Conservation (phyloP, 2,113 vertebrate species). For the Scophthalmus maximus region DNA sequence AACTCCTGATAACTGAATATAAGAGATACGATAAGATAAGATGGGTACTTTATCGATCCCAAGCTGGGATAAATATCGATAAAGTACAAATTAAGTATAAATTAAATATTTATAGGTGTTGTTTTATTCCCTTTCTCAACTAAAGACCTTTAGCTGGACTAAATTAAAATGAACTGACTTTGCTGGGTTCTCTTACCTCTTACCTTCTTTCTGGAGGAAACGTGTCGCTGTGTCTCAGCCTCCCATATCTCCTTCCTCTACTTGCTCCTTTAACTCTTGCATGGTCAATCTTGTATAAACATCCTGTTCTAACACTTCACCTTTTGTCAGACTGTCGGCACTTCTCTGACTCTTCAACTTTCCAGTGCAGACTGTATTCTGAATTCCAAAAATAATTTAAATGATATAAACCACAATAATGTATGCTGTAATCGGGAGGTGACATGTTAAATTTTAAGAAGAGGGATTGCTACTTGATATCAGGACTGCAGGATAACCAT, state of each 20-base stretch:
- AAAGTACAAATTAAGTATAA: too few relatives aligned
- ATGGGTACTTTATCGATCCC: too few relatives aligned
- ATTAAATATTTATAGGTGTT: background rate
- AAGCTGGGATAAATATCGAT: too few relatives aligned
- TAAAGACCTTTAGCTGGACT: background rate
- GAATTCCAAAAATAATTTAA: conserved; percentile 5
- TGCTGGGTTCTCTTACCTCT: background rate
- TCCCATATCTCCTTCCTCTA: conserved; percentile 38
- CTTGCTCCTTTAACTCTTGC: conserved; percentile 28
- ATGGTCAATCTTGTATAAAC: conserved; percentile 42
- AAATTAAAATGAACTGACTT: background rate
- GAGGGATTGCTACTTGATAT: too few relatives aligned
- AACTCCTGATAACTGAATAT: too few relatives aligned
- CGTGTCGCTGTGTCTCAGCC: background rate
- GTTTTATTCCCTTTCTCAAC: background rate
- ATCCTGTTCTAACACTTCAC: conserved; percentile 34
- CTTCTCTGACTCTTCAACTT: conserved; percentile 26
- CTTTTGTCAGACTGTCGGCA: conserved; percentile 10
- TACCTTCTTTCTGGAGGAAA: conserved; percentile 40
- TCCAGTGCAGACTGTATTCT: background rate
- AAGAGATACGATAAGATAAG: too few relatives aligned
- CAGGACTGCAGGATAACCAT: too few relatives aligned
- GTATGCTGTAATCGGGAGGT: too few relatives aligned
- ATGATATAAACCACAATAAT: too few relatives aligned
- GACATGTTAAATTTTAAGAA: too few relatives aligned